phyloP scores from a whole-genome alignment of 2,113 vertebrate genomes.

The Nycticorax nycticorax region DNA sequence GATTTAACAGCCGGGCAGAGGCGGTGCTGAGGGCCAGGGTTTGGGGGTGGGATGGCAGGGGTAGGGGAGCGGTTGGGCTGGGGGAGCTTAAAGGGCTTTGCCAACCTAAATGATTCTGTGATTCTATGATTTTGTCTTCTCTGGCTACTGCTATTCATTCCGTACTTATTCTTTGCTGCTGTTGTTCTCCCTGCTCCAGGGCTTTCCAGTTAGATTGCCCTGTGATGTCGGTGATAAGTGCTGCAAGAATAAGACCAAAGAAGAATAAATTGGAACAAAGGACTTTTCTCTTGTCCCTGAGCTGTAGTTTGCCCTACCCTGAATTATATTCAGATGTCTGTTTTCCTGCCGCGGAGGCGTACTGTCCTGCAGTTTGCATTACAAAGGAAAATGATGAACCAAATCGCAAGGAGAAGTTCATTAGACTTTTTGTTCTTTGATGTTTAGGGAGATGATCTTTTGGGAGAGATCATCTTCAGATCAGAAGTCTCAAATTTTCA shows the following conservation, averaged over 20 bases:
- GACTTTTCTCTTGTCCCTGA: background rate
- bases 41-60: too few species aligned
- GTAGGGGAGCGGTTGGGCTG: too few species aligned
- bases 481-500: background rate
- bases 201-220: background rate
- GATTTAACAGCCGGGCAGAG: too few species aligned
- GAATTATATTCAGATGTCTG: background rate
- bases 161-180: background rate
- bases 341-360: background rate
- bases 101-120: too few species aligned
- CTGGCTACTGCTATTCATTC: rapidly evolving
- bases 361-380: background rate
- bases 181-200: background rate
- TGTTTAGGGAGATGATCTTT: background rate
- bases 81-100: too few species aligned
- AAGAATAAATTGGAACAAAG: background rate
- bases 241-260: background rate
- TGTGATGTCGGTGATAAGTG: background rate
- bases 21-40: too few species aligned
- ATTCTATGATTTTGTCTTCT: background rate
- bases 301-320: background rate
- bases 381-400: background rate
- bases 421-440: background rate
- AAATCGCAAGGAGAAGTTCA: background rate
- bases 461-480: background rate